phyloP scores from a whole-genome alignment of 2,888 invertebrate species.

The Amphimallon solstitiale region DNA sequence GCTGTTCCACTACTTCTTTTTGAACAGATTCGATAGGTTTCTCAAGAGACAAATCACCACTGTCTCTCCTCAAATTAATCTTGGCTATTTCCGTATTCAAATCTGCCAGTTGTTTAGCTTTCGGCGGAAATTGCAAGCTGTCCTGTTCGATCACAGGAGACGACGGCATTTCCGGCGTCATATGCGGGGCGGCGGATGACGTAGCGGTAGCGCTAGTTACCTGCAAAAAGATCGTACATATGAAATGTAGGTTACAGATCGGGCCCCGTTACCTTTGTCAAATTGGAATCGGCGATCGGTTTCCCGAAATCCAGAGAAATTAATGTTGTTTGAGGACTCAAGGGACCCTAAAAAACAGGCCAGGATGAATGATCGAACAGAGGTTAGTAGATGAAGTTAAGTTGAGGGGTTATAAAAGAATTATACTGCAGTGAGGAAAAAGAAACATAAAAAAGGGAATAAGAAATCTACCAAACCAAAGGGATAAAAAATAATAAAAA shows the following conservation, averaged over 20 bases:
- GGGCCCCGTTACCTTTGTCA: constrained; percentile 19
- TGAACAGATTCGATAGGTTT: constrained; percentile 29
- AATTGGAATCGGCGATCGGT: constrained; percentile 24
- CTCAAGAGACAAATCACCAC: constrained; percentile 41
- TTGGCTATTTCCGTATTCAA: constrained; percentile 71
- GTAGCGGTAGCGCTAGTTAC: constrained; percentile 56
- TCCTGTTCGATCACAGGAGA: constrained; percentile 34
- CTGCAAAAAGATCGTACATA: constrained; percentile 1
- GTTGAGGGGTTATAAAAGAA: not conserved
- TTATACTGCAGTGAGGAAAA: not conserved
- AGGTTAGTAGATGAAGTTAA: constrained; percentile 25
- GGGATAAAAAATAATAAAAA: no score
- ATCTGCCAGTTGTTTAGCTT: constrained; percentile 61
- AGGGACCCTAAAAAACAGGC: constrained; percentile 64
- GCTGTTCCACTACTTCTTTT: constrained; percentile 19
- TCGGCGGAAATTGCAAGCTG: constrained; percentile 36
- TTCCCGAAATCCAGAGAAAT: constrained; percentile 59
- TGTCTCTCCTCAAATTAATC: constrained; percentile 66
- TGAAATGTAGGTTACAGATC: constrained; percentile 1
- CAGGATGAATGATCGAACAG: constrained; percentile 7
- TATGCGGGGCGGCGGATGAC: constrained; percentile 55
- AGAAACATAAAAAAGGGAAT: not conserved
- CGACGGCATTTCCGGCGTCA: constrained; percentile 37
- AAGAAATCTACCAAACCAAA: constrained; percentile 4
- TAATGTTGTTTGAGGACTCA: constrained; percentile 69